Evolutionary conservation across 1,140 invertebrate species (phyloP), one percentile per base, ranked within the genome.

Genomic region (Akabosia matsudoensis): DNA sequence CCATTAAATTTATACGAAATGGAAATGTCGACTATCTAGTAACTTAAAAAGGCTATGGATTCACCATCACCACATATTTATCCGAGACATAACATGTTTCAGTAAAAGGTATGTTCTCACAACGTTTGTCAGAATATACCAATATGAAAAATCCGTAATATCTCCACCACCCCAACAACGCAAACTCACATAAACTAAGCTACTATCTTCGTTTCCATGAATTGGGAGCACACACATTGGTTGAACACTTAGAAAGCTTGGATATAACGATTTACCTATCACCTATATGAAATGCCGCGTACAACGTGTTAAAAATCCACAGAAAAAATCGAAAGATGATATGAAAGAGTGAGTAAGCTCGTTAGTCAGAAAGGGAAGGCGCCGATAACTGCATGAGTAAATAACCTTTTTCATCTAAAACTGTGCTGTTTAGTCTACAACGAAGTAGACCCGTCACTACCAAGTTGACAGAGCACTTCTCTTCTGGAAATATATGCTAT

Each of bases 381-480:
- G 31, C 61, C 61, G 61, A 67, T 67, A 67, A 67, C 61, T 67
- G 61, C 61, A 67, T 67, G 61, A 67, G 61, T 67, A 67, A 67
- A 67, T 67, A 67, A 67, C 31, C 61, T 30, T 67, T 67, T n/a
- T 31, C 22, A 67, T 67, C 61, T 30, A 30, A 31, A 67, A 31
- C 28, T 67, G 31, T 67, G 4, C 30, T 13, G 28, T 67, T 24
- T 56, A 10, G 18, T 18, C 18, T 45, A 13, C 24, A 13, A 24
- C 54, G 24, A 61, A 61, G 13, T 61, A n/a, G 13, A 4, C 7
- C 24, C 24, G 24, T 7, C 7, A 7, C 37, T 45, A 61, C 7
- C 28, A 31, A 67, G 61, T 30, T 67, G 61, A 67, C 61, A 31
- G 28, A 30, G 61, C 61, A 67, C 61, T 67, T 67, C 30, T 61